Evolutionary conservation across 1,140 invertebrate genomes (phyloP), one percentile per base, ranked within the genome.

Genomic region (Hydropsyche tenuis): DNA sequence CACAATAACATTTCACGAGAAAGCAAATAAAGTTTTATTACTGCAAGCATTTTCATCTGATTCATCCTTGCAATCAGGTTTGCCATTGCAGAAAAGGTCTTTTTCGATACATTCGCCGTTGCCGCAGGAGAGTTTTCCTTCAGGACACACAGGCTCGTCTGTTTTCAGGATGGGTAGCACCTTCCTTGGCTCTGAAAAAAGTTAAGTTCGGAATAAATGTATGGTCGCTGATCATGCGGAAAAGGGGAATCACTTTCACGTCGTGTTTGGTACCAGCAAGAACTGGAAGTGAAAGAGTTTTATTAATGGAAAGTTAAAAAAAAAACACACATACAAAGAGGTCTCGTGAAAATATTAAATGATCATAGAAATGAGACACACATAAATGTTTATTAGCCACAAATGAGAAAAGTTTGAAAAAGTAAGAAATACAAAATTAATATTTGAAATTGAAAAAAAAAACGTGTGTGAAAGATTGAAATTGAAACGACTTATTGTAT

Each of bases 1-100:
- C 51, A 63, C 23, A 73, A 66, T 0, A 42, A 3, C 71, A 18
- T 42, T 71, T 3, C 30, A 62, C 53, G 20, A 65, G 0, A 22
- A 69, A 37, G 51, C 30, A 27, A 62, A 48, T 51, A 73, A 9
- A 53, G n/a, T 74, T 92, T 93, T 37, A 37, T 93, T 87, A 96
- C 95, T 91, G 88, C 96, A 97, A 77, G 95, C 93, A 80, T 95
- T 95, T 88, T 98, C 96, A 81, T 98, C 96, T 45, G 95, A 97
- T 80, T 95, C 93, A 83, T 98, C 96, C 79, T 93, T 92, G 85
- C 96, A 98, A 79, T 98, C 94, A 30, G 90, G 85, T 85, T 94
- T 94, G 80, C 94, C 93, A 81, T 97, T 95, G 85, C 96, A 98
- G 87, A 96, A 96, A 30, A 96, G 86, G 79, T 93, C 92, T 84